These are phyloP conservation scores for Malurus melanocephalus DNA, from an alignment of 2,113 vertebrate species.

Conservation along the genomic window DNA sequence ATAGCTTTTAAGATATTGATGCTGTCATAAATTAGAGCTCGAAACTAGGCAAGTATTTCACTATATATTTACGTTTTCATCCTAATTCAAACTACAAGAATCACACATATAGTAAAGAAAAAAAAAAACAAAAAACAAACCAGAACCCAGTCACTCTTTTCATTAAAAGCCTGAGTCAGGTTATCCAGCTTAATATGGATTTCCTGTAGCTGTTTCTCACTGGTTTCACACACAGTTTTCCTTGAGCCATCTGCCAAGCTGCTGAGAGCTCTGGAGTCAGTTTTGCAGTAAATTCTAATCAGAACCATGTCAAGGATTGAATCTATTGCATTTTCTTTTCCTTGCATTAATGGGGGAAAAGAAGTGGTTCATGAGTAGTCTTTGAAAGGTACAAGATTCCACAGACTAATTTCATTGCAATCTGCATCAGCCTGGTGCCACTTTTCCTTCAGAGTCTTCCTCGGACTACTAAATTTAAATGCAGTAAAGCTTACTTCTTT, in stretches of 20 bases:
- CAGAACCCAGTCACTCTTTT: neutral
- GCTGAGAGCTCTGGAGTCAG: neutral
- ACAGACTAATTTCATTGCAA: constrained; percentile 8
- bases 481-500: neutral
- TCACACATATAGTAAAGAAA: neutral
- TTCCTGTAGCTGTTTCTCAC: constrained; percentile 7
- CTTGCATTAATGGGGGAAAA: neutral
- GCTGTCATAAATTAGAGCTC: constrained; percentile 19
- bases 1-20: constrained; percentile 9
- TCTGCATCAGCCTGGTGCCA: neutral
- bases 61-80: constrained; percentile 38
- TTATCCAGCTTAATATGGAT: neutral
- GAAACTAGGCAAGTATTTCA: constrained; percentile 11
- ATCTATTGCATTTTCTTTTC: neutral
- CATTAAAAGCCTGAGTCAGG: neutral
- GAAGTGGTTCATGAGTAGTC: neutral
- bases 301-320: neutral
- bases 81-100: constrained; percentile 1
- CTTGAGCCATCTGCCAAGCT: constrained; percentile 8
- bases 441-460: neutral
- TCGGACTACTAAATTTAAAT: neutral
- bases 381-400: neutral
- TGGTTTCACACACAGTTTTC: constrained; percentile 18
- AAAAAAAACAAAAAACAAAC: neutral
- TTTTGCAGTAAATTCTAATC: constrained; percentile 18